These are phyloP conservation scores for Acanthochromis polyacanthus DNA, from an alignment of 2,113 vertebrate genomes.

Conservation along the genomic window DNA sequence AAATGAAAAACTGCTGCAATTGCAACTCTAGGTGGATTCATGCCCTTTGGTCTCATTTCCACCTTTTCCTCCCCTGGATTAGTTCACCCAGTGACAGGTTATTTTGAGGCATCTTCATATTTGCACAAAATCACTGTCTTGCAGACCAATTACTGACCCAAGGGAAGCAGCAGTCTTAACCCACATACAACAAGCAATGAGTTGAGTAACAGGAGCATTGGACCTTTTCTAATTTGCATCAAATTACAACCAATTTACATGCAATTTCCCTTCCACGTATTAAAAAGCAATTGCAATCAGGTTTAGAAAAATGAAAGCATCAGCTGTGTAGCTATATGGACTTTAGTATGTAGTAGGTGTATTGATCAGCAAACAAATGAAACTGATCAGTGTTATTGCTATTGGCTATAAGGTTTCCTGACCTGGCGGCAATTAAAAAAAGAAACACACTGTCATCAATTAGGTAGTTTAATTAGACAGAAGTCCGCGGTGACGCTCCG, in stretches of 20 bases:
- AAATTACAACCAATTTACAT: too few relatives aligned
- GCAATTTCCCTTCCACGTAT: too few relatives aligned
- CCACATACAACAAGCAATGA: too few relatives aligned
- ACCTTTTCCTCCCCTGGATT: background rate
- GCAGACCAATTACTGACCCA: background rate
- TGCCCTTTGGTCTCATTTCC: background rate
- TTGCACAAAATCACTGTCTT: background rate
- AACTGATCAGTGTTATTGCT: background rate
- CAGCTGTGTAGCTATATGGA: too few relatives aligned
- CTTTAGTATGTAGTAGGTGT: too few relatives aligned
- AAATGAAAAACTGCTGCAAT: background rate
- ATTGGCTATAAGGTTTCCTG: background rate
- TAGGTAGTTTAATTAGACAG: background rate
- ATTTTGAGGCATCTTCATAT: too few relatives aligned
- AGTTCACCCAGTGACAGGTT: background rate
- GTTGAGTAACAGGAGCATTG: too few relatives aligned
- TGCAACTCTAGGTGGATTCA: background rate
- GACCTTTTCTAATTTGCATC: too few relatives aligned
- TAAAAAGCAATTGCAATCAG: too few relatives aligned
- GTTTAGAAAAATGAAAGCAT: too few relatives aligned
- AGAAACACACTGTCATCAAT: background rate
- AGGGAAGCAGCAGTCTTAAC: background rate
- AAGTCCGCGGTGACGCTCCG: background rate
- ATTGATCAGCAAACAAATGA: slow-evolving; percentile 9
- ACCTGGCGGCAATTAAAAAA: background rate